Evolutionary conservation across 2,113 vertebrate species (phyloP).

Genomic region (Crotalus horridus): DNA sequence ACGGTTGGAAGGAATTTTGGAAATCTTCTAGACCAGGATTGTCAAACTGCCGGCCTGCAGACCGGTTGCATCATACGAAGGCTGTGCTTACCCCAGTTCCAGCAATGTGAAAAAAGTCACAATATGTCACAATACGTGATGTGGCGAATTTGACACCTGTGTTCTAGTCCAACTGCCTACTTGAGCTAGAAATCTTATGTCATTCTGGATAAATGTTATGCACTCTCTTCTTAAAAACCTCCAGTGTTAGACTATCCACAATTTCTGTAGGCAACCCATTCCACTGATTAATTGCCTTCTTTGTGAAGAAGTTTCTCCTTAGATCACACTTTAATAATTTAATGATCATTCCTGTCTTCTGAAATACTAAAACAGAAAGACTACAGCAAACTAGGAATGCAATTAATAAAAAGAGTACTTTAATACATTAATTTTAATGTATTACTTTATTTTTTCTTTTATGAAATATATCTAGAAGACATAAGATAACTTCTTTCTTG

Average conservation of each 20-base stretch:
- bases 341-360: conserved; percentile 18
- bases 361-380: conserved; percentile 2
- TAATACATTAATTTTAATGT: conserved; percentile 6
- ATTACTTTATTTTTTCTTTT: conserved; percentile 9
- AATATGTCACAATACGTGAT: too few species aligned
- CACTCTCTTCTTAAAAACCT: background rate
- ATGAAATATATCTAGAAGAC: background rate
- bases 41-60: too few species aligned
- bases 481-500: conserved; percentile 12
- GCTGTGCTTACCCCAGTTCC: too few species aligned
- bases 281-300: background rate
- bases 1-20: background rate
- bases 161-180: background rate
- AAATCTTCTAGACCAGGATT: background rate
- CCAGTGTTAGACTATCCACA: background rate
- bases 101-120: too few species aligned
- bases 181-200: background rate
- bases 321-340: background rate
- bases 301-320: background rate
- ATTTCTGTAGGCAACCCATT: background rate
- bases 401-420: background rate
- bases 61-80: too few species aligned
- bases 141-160: too few species aligned
- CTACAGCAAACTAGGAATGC: background rate
- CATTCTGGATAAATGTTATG: background rate